Conservation (phyloP, 2,888 invertebrate species). For the Heliothis peltigera region DNA sequence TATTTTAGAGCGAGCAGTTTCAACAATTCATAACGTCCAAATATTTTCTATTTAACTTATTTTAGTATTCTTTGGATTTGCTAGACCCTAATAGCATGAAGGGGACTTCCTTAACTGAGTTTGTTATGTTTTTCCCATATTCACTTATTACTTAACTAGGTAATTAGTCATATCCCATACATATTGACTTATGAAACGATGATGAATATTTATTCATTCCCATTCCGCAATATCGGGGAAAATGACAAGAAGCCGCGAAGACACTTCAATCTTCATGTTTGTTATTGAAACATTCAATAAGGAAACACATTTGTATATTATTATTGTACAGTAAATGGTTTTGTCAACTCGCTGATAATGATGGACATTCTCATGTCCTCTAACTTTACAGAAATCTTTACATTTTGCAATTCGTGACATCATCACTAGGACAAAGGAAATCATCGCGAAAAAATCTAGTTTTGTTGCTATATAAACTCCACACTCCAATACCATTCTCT, state of each 20-base stretch:
- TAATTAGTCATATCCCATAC: conserved; percentile 1
- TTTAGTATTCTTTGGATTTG: no score
- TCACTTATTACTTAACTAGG: not conserved
- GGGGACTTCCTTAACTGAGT: no score
- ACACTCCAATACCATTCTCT: no score
- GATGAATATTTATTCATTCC: conserved; percentile 19
- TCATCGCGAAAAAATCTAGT: no score
- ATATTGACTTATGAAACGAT: not conserved
- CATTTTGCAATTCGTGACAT: not conserved
- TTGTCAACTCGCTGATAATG: conserved; percentile 8
- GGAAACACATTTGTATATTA: conserved; percentile 22
- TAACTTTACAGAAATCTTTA: not conserved
- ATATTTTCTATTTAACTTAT: no score
- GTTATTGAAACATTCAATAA: not conserved
- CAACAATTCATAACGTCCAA: no score
- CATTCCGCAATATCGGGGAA: conserved; percentile 21
- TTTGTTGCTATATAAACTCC: no score
- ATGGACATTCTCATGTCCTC: conserved; percentile 6
- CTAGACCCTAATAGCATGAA: no score
- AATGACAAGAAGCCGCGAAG: not conserved
- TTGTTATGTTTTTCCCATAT: conserved; percentile 20
- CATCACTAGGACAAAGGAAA: not conserved
- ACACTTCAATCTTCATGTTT: conserved; percentile 2
- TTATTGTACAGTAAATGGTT: conserved; percentile 17
- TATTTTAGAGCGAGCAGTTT: no score